Evolutionary conservation across 2,888 invertebrate species (phyloP), one percentile per base, ranked within the genome.

Genomic region (Salticus scenicus): DNA sequence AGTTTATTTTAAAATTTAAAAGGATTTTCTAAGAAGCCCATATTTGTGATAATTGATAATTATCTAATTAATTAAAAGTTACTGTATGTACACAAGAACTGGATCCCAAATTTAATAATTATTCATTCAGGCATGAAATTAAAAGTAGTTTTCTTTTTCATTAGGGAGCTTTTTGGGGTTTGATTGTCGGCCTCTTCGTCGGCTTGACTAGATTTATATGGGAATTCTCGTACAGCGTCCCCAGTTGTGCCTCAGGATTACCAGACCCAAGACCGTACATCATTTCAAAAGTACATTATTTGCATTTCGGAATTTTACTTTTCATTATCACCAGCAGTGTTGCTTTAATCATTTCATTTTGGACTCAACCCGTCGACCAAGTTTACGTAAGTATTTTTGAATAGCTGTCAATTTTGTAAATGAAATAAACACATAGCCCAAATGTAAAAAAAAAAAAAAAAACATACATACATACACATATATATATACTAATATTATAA

Each of bases 131-230:
- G n/a, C n/a, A n/a, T n/a, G n/a, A n/a, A n/a, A n/a, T n/a, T n/a
- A n/a, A n/a, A n/a, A n/a, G n/a, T n/a, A n/a, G n/a, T 73, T 17
- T 41, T 4, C 64, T 83, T 42, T 78, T 67, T 84, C 80, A 89
- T n/a, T 89, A 93, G 93, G 93, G 93, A 5, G 93, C 93, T 0
- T 93, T 93, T 90, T 93, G 92, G 92, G 92, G 93, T 4, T 89
- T 93, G 42, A 92, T 93, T 92, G 88, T 91, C 14, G 93, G 93
- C 0, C 89, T 93, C 24, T 89, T 91, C n/a, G 72, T 88, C 0
- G 89, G 89, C 4, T 20, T 89, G 80, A 89, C 91, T 27, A 90
- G 93, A 37, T 93, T 93, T 88, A 90, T 90, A 24, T 90, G 93
- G 90, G 93, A 93, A 89, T 93, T 92, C 89, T 89, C 91, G 17